phyloP scores from a whole-genome alignment of 2,888 invertebrate species.

The Cryptus armator region DNA sequence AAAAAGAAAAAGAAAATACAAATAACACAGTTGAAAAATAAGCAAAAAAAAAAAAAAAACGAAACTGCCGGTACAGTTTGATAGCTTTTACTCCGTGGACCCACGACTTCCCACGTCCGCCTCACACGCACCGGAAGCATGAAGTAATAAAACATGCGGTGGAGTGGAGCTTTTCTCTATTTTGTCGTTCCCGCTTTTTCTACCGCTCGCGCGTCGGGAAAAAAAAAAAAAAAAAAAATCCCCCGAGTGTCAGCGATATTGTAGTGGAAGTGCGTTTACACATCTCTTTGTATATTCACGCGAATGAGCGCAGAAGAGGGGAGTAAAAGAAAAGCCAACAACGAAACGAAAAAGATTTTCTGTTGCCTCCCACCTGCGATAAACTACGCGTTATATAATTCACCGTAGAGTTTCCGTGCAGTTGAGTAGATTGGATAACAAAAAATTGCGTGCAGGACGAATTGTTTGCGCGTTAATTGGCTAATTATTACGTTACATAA shows the following conservation, averaged over 20 bases:
- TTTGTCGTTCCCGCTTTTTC: slow-evolving; percentile 22
- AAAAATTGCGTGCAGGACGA: no score
- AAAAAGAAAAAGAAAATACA: slow-evolving; percentile 1
- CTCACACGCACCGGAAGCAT: slow-evolving; percentile 58
- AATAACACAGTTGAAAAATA: background rate
- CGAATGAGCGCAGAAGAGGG: background rate
- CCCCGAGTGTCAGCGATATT: background rate
- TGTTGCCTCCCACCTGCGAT: no score
- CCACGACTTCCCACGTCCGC: slow-evolving; percentile 7
- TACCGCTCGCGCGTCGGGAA: background rate
- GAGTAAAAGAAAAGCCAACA: background rate
- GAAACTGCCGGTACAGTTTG: slow-evolving; percentile 18
- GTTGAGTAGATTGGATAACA: no score
- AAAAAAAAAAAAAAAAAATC: background rate
- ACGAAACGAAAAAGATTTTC: no score
- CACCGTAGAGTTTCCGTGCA: no score
- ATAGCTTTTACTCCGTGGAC: slow-evolving; percentile 38
- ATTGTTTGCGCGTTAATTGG: no score
- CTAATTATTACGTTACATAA: no score
- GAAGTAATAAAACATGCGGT: slow-evolving; percentile 56
- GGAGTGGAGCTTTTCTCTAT: slow-evolving; percentile 55
- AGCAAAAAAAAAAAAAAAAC: background rate
- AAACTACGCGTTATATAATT: no score
- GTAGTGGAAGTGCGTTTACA: slow-evolving; percentile 5
- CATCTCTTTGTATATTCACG: slow-evolving; percentile 2